Evolutionary conservation across 1,140 invertebrate species (phyloP), one percentile per base, ranked within the genome.

Genomic region (Drosophila kikkawai): DNA sequence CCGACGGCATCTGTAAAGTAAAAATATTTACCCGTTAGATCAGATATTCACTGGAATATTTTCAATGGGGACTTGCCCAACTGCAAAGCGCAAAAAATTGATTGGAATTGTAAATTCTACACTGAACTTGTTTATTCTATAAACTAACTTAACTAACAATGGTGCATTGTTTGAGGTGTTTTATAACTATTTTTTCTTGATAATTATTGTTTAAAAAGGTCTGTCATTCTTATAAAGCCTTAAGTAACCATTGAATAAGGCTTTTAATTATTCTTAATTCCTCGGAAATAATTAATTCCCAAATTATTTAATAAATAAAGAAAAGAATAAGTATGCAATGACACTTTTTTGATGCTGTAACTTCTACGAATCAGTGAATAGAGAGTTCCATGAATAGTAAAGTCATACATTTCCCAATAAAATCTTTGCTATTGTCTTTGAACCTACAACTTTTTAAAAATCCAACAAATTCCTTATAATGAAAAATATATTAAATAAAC

Each of bases 1-100:
- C 76, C 91, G 42, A 88, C 83, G 15, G 39, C 81, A 91, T 91
- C 91, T 92, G 74, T 17, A 64, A 75, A 37, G 17, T 15, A 22
- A 17, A 65, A 44, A 63, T 65, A 65, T 65, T 65, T 65, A 26
- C 57, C 51, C 53, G 39, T 65, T 61, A 65, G 57, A 61, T 44
- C 32, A 41, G 39, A n/a, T 37, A 55, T 55, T 55, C 53, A 55
- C 22, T 65, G 57, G 63, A 41, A 65, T 44, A 44, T 17, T 44
- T 44, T 17, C 15, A 26, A 34, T 22, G 61, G 11, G 56, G 37
- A 15, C 60, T 64, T 61, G 39, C 39, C 53, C 34, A 19, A 32
- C 9, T 44, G 32, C 37, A 65, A 56, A 11, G 32, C 5, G 13
- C 17, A 22, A 63, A 61, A 61, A 32, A 58, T 64, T 63, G n/a